Evolutionary conservation across 2,113 vertebrate species (phyloP).

Genomic region (Gymnocephalus cernua): DNA sequence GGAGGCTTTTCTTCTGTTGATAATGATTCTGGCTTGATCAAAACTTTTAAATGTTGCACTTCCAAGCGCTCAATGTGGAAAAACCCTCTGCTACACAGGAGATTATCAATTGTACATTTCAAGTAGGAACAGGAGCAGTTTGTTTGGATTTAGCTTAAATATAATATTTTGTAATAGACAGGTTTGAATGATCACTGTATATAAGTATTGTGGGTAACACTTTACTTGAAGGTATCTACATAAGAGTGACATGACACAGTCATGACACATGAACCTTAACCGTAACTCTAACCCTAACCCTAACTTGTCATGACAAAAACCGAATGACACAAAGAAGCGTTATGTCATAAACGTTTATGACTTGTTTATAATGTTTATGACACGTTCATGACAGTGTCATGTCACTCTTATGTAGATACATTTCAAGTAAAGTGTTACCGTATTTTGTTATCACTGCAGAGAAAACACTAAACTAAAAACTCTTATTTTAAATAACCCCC

Average conservation of each 20-base stretch:
- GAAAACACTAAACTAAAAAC: not conserved
- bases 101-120: not conserved
- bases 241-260: no score
- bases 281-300: no score
- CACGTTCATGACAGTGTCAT: no score
- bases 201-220: not conserved
- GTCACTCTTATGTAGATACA: no score
- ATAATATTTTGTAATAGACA: not conserved
- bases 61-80: not conserved
- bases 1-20: not conserved
- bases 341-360: no score
- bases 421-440: no score
- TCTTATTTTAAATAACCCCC: not conserved
- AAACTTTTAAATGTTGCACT: not conserved
- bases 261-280: no score
- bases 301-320: no score
- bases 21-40: slow-evolving; percentile 15
- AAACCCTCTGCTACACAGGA: not conserved
- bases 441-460: not conserved
- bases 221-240: no score
- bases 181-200: not conserved
- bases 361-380: no score
- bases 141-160: not conserved
- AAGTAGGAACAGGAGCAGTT: not conserved
- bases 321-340: no score